Base-by-base conservation (phyloP, 1,140 invertebrate genomes). In the Conus betulinus region DNA sequence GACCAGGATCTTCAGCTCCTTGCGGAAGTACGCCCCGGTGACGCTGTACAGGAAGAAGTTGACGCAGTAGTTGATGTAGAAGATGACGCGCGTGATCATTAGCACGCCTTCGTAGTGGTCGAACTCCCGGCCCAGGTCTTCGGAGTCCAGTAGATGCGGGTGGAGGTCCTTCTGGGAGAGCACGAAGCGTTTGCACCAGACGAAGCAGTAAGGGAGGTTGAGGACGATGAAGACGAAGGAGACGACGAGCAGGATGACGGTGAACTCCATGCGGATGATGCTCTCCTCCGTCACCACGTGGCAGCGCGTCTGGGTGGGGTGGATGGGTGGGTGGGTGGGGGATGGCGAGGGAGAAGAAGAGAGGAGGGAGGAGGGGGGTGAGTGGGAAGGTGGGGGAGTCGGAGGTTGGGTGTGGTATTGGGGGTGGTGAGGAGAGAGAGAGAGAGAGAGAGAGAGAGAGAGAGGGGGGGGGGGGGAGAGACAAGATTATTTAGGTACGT, bases 1-100 rank as follows among this genome's bases (percentile, higher is more conserved):
- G 23, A 89, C 81, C 23, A 89, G 52, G 10, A 81, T 78, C 57
- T 84, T 87, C 63, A 89, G 79, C 53, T 89, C 79, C 27, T 76
- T 79, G 11, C 88, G 79, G 84, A 89, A 89, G 57, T 87, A 89
- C 39, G 93, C 90, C 0, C 94, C 94, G 0, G 93, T 94, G 5
- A 94, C 85, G 89, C 92, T 92, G 87, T 94, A 94, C 25, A 94
- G 90, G 84, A 94, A 94, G 85, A 94, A 94, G 87, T 94, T 94
- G 13, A 93, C 90, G 51, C 92, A 93, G 79, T 94, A 94, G 88
- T 93, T 94, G 63, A 94, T 86, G 88, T 92, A 93, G 87, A 93
- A 93, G 39, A 94, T 92, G n/a, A 92, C 93, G n/a, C 91, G 88
- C 23, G 93, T 91, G 52, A 94, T 90, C 74, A 78, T 76, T 20